Evolutionary conservation across 2,797 vertebrate genomes (phyloP).

Genomic region (Odontamblyopus rebecca): DNA sequence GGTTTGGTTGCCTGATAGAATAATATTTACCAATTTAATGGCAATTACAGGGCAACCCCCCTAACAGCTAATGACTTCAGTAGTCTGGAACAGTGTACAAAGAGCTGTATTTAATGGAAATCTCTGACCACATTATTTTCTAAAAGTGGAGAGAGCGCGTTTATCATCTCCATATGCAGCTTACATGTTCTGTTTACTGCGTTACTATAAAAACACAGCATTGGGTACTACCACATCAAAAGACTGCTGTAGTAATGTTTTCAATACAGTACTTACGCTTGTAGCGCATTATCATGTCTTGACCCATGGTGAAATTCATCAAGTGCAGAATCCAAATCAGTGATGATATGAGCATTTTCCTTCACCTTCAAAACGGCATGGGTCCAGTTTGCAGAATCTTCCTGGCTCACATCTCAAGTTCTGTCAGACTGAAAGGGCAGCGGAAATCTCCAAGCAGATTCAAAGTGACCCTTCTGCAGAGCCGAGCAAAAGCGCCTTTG

Average conservation of each 20-base stretch:
- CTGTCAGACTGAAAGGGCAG: conserved; percentile 4
- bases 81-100: conserved; percentile 15
- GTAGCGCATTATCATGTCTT: conserved; percentile 25
- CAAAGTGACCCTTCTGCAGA: conserved; percentile 17
- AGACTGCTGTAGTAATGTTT: neutral
- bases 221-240: neutral
- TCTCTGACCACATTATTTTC: conserved; percentile 33
- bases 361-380: conserved; percentile 25
- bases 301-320: conserved; percentile 35
- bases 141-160: conserved; percentile 21
- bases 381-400: conserved; percentile 30
- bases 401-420: conserved; percentile 34
- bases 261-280: conserved; percentile 51
- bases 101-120: conserved; percentile 32
- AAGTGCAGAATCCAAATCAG: conserved; percentile 61
- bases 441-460: conserved; percentile 19
- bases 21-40: neutral
- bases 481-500: conserved; percentile 16
- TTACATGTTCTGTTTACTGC: conserved; percentile 15
- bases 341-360: conserved; percentile 54
- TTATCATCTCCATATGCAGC: conserved; percentile 54
- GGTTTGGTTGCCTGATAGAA: neutral
- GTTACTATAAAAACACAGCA: conserved; percentile 1
- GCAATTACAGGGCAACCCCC: neutral
- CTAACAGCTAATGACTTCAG: conserved; percentile 5